These are phyloP conservation scores for Karalla daura DNA, from an alignment of 2,797 vertebrate species.

Conservation along the genomic window DNA sequence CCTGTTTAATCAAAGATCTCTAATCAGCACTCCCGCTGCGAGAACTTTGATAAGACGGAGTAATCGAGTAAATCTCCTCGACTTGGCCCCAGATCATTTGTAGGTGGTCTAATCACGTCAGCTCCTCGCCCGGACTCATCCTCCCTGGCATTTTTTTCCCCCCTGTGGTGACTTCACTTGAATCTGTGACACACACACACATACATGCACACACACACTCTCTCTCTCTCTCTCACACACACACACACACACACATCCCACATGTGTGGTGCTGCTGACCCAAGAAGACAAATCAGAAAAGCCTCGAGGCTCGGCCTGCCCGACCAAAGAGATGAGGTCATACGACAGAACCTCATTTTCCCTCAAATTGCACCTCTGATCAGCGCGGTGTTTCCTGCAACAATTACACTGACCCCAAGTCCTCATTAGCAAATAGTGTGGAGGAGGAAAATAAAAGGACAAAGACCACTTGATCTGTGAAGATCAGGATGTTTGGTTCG, in stretches of 20 bases:
- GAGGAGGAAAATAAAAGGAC: slow-evolving; percentile 58
- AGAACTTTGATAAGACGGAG: slow-evolving; percentile 65
- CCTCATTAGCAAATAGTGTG: slow-evolving; percentile 83
- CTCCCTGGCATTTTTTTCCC: slow-evolving; percentile 43
- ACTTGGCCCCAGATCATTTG: slow-evolving; percentile 56
- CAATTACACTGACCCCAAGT: slow-evolving; percentile 84
- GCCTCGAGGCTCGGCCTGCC: slow-evolving; percentile 75
- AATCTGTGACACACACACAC: slow-evolving; percentile 40
- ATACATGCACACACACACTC: slow-evolving; percentile 18
- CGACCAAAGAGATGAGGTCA: slow-evolving; percentile 82
- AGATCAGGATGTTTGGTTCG: slow-evolving; percentile 65
- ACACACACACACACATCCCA: slow-evolving; percentile 25
- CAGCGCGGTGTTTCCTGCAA: slow-evolving; percentile 84
- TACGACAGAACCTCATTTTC: slow-evolving; percentile 83
- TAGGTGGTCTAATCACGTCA: slow-evolving; percentile 80
- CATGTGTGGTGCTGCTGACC: slow-evolving; percentile 79
- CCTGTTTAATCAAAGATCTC: slow-evolving; percentile 57
- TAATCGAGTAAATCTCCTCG: slow-evolving; percentile 53
- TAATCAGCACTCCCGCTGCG: slow-evolving; percentile 59
- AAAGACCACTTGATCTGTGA: slow-evolving; percentile 73
- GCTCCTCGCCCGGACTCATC: slow-evolving; percentile 67
- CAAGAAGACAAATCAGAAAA: slow-evolving; percentile 80
- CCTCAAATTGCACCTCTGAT: slow-evolving; percentile 86
- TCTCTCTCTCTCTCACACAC: too few species aligned
- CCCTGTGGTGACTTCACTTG: slow-evolving; percentile 54